Evolutionary conservation across 2,888 invertebrate species (phyloP).

Genomic region (Ypsolopha scabrella): DNA sequence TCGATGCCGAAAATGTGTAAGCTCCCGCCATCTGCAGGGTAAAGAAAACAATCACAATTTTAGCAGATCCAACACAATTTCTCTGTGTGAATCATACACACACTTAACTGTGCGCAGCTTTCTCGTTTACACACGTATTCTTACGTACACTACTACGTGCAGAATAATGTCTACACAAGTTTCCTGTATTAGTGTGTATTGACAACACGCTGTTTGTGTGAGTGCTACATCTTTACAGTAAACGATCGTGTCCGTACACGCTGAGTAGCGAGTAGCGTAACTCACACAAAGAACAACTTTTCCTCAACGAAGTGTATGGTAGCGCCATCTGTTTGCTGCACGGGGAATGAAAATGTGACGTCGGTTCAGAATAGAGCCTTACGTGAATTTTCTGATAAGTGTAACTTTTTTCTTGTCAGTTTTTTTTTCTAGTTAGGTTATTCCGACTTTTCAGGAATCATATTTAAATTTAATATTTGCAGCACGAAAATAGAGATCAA

Average conservation of each 20-base stretch:
- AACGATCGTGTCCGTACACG: conserved; percentile 10
- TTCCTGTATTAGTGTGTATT: not conserved
- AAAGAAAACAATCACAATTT: conserved; percentile 9
- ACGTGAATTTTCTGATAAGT: conserved; percentile 17
- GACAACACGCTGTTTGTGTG: conserved; percentile 17
- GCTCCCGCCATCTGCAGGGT: conserved; percentile 41
- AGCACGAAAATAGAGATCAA: too few relatives aligned
- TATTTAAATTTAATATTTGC: too few relatives aligned
- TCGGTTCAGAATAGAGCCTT: conserved; percentile 26
- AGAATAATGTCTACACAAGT: not conserved
- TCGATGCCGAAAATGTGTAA: conserved; percentile 6
- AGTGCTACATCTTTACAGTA: conserved; percentile 19
- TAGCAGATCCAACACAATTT: not conserved
- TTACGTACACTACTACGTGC: conserved; percentile 11
- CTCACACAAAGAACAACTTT: conserved; percentile 33
- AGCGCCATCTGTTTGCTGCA: conserved; percentile 49
- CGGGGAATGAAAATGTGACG: conserved; percentile 25
- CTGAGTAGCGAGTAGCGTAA: conserved; percentile 17
- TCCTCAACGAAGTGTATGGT: conserved; percentile 26
- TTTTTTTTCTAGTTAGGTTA: too few relatives aligned
- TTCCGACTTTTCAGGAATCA: too few relatives aligned
- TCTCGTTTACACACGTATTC: conserved; percentile 17
- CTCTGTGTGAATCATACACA: not conserved
- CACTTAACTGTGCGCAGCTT: not conserved
- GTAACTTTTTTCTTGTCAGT: too few relatives aligned